A percentile compares a stretch with the other conserved stretches of the same genome.
Conservation (phyloP, 2,888 invertebrate species). For the Hypercompe scribonia region DNA sequence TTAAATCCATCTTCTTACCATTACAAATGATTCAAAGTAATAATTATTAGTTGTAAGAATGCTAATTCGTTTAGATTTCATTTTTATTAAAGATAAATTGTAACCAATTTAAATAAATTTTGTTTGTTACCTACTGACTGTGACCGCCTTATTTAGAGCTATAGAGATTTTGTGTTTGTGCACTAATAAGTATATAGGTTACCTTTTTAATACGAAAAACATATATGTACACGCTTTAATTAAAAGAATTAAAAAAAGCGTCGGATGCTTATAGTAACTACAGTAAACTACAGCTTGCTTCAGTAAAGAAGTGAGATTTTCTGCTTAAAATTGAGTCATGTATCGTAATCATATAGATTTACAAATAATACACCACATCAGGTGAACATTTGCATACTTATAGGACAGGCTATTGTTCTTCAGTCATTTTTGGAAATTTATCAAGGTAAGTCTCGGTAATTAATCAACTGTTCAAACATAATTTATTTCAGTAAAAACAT, state of each 20-base stretch:
- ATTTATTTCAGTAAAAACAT: background rate
- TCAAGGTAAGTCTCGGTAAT: slow-evolving; percentile 6
- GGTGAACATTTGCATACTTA: background rate
- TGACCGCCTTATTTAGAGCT: background rate
- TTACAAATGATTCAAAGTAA: background rate
- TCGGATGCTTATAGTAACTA: background rate
- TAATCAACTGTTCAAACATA: slow-evolving; percentile 10
- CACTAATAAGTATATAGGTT: background rate
- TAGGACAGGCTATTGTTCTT: background rate
- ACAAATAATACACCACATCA: no score
- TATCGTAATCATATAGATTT: background rate
- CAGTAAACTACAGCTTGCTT: background rate
- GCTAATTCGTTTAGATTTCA: background rate
- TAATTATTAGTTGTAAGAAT: no score
- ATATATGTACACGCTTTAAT: background rate
- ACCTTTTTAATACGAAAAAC: background rate
- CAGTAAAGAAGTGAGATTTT: background rate
- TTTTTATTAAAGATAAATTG: background rate
- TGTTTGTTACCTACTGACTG: background rate
- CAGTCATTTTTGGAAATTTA: background rate
- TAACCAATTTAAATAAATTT: background rate
- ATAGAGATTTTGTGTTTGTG: background rate
- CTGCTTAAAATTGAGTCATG: background rate
- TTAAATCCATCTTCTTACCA: background rate
- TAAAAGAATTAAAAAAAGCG: background rate